Evolutionary conservation across 2,888 invertebrate genomes (phyloP).

Genomic region (Drosophila mulleri): DNA sequence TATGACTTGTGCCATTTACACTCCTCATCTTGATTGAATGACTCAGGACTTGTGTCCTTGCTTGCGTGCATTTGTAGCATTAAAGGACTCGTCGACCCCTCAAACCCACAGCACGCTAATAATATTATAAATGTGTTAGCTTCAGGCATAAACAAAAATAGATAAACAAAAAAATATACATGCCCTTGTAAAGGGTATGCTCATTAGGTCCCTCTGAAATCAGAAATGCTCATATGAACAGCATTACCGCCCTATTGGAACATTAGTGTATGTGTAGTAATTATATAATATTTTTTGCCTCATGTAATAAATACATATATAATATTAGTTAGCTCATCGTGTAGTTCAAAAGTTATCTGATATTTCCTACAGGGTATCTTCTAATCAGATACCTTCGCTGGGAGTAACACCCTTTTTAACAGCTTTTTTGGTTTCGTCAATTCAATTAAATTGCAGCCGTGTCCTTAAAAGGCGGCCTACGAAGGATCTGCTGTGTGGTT

Average conservation of each 20-base stretch:
- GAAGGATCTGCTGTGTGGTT: slow-evolving; percentile 49
- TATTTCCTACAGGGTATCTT: neutral
- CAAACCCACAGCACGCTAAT: slow-evolving; percentile 43
- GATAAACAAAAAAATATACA: neutral
- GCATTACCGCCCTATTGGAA: neutral
- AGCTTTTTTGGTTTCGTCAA: slow-evolving; percentile 48
- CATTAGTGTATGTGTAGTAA: neutral
- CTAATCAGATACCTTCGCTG: neutral
- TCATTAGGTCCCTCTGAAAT: neutral
- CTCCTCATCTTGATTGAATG: slow-evolving; percentile 57
- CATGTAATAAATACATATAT: neutral
- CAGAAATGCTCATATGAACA: neutral
- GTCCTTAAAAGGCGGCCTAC: slow-evolving; percentile 54
- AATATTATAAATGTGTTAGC: slow-evolving; percentile 60
- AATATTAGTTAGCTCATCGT: neutral
- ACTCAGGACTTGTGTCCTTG: slow-evolving; percentile 56
- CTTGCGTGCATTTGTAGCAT: slow-evolving; percentile 65
- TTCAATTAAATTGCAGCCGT: slow-evolving; percentile 69
- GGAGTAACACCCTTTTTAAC: slow-evolving; percentile 1
- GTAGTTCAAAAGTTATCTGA: neutral
- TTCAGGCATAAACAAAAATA: slow-evolving; percentile 21
- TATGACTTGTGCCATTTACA: slow-evolving; percentile 69
- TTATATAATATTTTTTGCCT: neutral
- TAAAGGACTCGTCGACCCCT: slow-evolving; percentile 48
- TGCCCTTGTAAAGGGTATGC: slow-evolving; percentile 5